phyloP scores from a whole-genome alignment of 2,113 vertebrate genomes.

The human region DNA sequence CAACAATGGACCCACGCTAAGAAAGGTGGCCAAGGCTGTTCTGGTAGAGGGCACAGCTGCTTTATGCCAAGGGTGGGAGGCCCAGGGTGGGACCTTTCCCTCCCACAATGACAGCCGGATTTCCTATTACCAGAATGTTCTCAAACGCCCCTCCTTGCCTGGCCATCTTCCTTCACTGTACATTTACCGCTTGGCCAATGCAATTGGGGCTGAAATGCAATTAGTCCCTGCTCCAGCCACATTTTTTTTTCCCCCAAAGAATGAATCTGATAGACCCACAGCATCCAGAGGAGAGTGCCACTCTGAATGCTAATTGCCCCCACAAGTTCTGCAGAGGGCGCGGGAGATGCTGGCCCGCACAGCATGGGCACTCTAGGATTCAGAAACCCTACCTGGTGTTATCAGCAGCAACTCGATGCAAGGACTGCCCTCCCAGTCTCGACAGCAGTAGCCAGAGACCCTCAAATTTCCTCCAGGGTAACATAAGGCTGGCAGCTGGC shows the following conservation, averaged over 20 bases:
- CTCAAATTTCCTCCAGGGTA: constrained; percentile 76
- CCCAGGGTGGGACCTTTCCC: neutral
- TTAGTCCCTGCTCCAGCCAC: constrained; percentile 50
- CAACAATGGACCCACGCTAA: constrained; percentile 8
- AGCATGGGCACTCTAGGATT: neutral
- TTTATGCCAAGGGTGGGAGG: neutral
- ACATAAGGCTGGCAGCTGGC: constrained; percentile 68
- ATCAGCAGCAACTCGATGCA: constrained; percentile 65
- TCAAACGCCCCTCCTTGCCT: neutral
- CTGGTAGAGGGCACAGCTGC: neutral
- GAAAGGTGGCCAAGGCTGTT: constrained; percentile 3
- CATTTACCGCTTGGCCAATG: neutral
- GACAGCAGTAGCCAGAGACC: constrained; percentile 75
- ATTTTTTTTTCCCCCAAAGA: constrained; percentile 47
- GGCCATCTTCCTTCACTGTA: neutral
- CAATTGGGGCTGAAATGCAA: neutral
- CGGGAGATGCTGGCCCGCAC: neutral
- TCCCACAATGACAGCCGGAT: neutral
- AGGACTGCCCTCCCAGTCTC: constrained; percentile 38
- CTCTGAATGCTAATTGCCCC: constrained; percentile 59
- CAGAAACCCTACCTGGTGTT: constrained; percentile 76
- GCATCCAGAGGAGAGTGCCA: neutral
- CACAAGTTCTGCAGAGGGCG: constrained; percentile 34
- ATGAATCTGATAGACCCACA: constrained; percentile 52
- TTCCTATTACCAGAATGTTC: neutral